Evolutionary conservation across 2,797 vertebrate species (phyloP), one percentile per base, ranked within the genome.

Genomic region (Pelobates cultripes): DNA sequence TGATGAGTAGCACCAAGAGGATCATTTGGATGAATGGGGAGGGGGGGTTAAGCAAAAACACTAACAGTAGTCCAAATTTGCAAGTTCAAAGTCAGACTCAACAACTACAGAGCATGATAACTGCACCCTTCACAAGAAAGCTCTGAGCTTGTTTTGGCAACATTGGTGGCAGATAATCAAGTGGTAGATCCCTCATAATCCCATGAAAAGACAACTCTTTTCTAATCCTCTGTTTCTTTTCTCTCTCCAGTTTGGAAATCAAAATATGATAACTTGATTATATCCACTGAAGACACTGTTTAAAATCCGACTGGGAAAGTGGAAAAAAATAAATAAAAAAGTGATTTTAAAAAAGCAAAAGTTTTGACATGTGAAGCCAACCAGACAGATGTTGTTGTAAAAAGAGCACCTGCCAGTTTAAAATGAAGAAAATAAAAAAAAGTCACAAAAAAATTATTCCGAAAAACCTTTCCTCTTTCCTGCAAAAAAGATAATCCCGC

Each of bases 161-260:
- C 94, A 94, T 94, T 91, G 92, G 93, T 89, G 91, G 92, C 92
- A 87, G 89, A 91, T 92, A 93, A 84, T 89, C 89, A 91, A 92
- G 91, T 91, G 92, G 93, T 94, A 92, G 93, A 95, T 95, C 94
- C 97, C 96, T 93, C 97, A 98, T 97, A 95, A 94, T 97, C 96
- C 95, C 93, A 93, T 95, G 90, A 92, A 93, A 90, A 86, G 85
- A 66, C 74, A 91, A 91, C 87, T 90, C 91, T 91, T 75, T 89
- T 90, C 86, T 87, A 84, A 86, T 82, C 14, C 44, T 72, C 40
- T 72, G 88, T 87, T 87, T 85, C 90, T 85, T 87, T 86, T 67
- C 89, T 87, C 90, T 91, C 93, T 89, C 91, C 87, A 88, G 89
- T 86, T 80, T 70, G 4, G 57, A 81, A 84, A 28, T 57, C 17